phyloP scores from a whole-genome alignment of 2,888 invertebrate species.

The Pseudococcus viburni region DNA sequence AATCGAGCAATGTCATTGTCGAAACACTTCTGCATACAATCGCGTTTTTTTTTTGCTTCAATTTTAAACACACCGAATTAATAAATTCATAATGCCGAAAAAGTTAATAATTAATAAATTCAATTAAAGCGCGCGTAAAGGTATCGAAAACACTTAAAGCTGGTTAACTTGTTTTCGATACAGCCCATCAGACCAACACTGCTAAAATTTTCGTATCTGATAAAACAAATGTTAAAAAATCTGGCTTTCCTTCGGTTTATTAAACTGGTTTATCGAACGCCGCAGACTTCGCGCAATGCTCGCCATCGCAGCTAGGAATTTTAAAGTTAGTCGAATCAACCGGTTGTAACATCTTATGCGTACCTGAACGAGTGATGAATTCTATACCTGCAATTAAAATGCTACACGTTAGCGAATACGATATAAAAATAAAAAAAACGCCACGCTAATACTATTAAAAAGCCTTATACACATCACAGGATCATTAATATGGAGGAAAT shows the following conservation, averaged over 20 bases:
- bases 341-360: slow-evolving; percentile 47
- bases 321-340: slow-evolving; percentile 28
- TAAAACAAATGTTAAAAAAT: slow-evolving; percentile 57
- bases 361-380: slow-evolving; percentile 38
- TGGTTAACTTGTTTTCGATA: slow-evolving; percentile 61
- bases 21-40: not conserved
- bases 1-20: slow-evolving; percentile 58
- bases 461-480: slow-evolving; percentile 1
- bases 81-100: not conserved
- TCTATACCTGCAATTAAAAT: slow-evolving; percentile 54
- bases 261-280: slow-evolving; percentile 64
- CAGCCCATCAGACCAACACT: slow-evolving; percentile 58
- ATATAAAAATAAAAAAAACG: slow-evolving; percentile 42
- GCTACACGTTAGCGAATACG: slow-evolving; percentile 45
- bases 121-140: slow-evolving; percentile 10
- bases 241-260: slow-evolving; percentile 63
- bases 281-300: slow-evolving; percentile 3
- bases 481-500: slow-evolving; percentile 17
- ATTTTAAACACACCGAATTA: slow-evolving; percentile 24
- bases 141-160: slow-evolving; percentile 62
- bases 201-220: slow-evolving; percentile 52
- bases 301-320: slow-evolving; percentile 48
- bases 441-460: not conserved
- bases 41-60: not conserved
- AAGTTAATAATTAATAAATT: slow-evolving; percentile 53